phyloP scores from a whole-genome alignment of 2,888 invertebrate species.

The Acleris holmiana region DNA sequence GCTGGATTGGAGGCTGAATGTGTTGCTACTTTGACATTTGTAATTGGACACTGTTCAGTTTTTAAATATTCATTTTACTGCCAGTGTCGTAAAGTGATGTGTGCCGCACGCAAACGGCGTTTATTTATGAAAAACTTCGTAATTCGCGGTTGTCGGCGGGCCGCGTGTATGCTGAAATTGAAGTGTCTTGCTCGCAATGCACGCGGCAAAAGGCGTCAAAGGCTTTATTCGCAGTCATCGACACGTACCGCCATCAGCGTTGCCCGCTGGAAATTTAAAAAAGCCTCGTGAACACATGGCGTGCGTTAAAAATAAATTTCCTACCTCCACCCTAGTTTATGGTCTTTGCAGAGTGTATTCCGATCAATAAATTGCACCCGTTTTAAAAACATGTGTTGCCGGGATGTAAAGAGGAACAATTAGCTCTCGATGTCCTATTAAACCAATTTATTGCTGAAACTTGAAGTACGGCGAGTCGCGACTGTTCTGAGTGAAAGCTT shows the following conservation, averaged over 20 bases:
- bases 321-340: constrained; percentile 32
- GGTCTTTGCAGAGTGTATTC: constrained; percentile 17
- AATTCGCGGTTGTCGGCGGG: constrained; percentile 43
- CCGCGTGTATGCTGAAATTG: constrained; percentile 70
- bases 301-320: constrained; percentile 45
- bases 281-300: constrained; percentile 48
- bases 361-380: constrained; percentile 11
- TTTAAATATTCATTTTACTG: not conserved
- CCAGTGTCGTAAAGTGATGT: not conserved
- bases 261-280: constrained; percentile 52
- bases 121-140: constrained; percentile 22
- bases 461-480: constrained; percentile 77
- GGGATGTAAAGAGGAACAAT: constrained; percentile 21
- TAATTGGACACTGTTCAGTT: not conserved
- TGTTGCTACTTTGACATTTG: too few relatives aligned
- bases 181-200: constrained; percentile 68
- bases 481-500: constrained; percentile 80
- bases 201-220: constrained; percentile 76
- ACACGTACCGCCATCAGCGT: constrained; percentile 65
- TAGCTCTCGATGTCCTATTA: constrained; percentile 63
- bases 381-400: constrained; percentile 15
- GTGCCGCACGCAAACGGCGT: not conserved
- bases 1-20: too few relatives aligned
- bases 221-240: constrained; percentile 74
- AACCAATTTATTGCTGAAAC: constrained; percentile 77